Evolutionary conservation across 1,140 invertebrate species (phyloP).

Genomic region (Drosophila nasuta): DNA sequence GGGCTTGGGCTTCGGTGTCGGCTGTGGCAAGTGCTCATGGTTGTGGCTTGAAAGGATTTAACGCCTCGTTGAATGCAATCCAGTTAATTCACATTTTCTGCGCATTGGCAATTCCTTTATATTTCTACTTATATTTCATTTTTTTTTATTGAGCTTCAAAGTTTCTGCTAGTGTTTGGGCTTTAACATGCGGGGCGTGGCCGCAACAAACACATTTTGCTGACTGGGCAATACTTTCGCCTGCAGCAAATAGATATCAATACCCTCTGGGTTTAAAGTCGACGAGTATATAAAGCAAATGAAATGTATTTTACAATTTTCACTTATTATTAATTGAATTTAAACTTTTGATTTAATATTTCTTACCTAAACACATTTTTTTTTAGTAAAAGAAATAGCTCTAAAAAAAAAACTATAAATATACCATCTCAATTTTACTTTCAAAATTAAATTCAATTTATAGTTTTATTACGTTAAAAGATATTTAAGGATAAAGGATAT

Average conservation of each 20-base stretch:
- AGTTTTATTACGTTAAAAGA: too few relatives aligned
- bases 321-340: too few relatives aligned
- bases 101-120: conserved; percentile 44
- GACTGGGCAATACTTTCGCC: conserved; percentile 8
- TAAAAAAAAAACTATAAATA: too few relatives aligned
- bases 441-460: too few relatives aligned
- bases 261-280: background rate
- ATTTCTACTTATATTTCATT: background rate
- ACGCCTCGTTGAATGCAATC: conserved; percentile 72
- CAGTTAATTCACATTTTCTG: conserved; percentile 68
- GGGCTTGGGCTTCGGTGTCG: background rate
- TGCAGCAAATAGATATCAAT: background rate
- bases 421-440: too few relatives aligned
- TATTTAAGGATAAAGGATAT: too few relatives aligned
- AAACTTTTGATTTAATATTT: too few relatives aligned
- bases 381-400: too few relatives aligned
- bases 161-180: conserved; percentile 18
- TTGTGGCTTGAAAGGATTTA: conserved; percentile 56
- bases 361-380: too few relatives aligned
- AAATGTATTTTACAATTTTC: too few relatives aligned
- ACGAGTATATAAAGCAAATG: background rate
- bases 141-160: conserved; percentile 41
- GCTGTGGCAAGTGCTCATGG: conserved; percentile 19
- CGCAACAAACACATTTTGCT: conserved; percentile 11
- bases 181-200: conserved; percentile 10